These are phyloP conservation scores for Ostrea edulis DNA, from an alignment of 1,140 invertebrate species.

Conservation along the genomic window DNA sequence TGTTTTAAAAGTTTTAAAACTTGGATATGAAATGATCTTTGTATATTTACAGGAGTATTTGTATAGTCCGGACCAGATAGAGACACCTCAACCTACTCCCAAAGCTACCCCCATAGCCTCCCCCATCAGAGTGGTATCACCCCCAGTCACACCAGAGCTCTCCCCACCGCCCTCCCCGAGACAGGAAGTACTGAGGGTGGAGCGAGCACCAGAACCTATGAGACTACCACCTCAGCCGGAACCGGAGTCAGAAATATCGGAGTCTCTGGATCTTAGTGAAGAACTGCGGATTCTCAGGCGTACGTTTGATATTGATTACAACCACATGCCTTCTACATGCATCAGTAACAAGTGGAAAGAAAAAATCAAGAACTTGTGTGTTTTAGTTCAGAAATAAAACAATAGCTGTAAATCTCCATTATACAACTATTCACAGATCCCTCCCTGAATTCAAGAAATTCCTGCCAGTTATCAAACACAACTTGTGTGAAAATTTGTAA, in stretches of 20 bases:
- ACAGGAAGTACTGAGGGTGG: conserved; percentile 36
- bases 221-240: conserved; percentile 55
- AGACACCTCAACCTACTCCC: conserved; percentile 74
- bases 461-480: no score
- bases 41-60: conserved; percentile 42
- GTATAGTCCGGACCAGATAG: conserved; percentile 49
- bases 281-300: conserved; percentile 68
- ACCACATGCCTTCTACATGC: no score
- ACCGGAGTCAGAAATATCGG: conserved; percentile 69
- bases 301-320: conserved; percentile 32
- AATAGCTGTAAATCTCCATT: no score
- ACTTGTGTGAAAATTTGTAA: no score
- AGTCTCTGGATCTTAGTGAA: conserved; percentile 70
- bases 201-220: conserved; percentile 42
- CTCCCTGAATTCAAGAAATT: no score
- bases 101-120: conserved; percentile 64
- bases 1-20: neutral
- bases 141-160: conserved; percentile 62
- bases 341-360: no score
- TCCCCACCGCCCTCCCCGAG: conserved; percentile 61
- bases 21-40: neutral
- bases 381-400: no score
- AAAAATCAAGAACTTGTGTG: no score
- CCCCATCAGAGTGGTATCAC: conserved; percentile 53
- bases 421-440: no score